A percentile compares a stretch with the other conserved stretches of the same genome.
Conservation (phyloP, 2,797 vertebrate species). For the Pipistrellus kuhlii region DNA sequence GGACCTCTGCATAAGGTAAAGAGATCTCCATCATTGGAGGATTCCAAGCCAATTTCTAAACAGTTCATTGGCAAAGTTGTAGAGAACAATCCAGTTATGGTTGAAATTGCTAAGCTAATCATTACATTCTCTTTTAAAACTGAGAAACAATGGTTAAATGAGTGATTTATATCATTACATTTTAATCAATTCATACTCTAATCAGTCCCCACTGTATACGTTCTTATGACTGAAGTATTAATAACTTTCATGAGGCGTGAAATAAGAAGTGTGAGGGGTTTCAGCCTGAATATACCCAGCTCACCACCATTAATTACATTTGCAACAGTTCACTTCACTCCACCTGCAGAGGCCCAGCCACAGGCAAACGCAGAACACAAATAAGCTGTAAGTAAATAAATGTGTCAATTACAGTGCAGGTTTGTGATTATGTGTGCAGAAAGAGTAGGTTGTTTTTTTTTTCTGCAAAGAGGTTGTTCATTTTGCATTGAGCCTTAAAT, state of each 20-base stretch:
- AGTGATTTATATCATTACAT: constrained; percentile 39
- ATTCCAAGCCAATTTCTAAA: background rate
- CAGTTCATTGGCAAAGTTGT: background rate
- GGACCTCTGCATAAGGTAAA: background rate
- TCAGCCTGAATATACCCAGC: background rate
- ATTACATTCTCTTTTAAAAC: constrained; percentile 24
- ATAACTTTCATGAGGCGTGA: constrained; percentile 49
- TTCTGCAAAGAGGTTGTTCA: background rate
- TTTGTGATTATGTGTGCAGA: constrained; percentile 21
- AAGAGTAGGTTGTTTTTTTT: background rate
- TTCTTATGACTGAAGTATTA: constrained; percentile 60
- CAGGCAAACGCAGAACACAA: constrained; percentile 64
- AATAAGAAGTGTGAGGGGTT: background rate
- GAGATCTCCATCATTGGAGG: background rate
- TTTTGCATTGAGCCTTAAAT: constrained; percentile 22
- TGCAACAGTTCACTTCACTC: constrained; percentile 31
- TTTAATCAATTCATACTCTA: constrained; percentile 61
- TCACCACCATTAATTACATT: constrained; percentile 62
- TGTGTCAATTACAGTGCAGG: constrained; percentile 42
- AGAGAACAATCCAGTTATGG: background rate
- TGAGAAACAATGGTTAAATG: constrained; percentile 54
- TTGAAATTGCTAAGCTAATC: constrained; percentile 39
- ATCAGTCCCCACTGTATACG: background rate
- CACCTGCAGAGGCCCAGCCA: constrained; percentile 14
- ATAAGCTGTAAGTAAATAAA: constrained; percentile 68